Evolutionary conservation across 2,797 vertebrate species (phyloP), one percentile per base, ranked within the genome.

Genomic region (Sus cebifrons): DNA sequence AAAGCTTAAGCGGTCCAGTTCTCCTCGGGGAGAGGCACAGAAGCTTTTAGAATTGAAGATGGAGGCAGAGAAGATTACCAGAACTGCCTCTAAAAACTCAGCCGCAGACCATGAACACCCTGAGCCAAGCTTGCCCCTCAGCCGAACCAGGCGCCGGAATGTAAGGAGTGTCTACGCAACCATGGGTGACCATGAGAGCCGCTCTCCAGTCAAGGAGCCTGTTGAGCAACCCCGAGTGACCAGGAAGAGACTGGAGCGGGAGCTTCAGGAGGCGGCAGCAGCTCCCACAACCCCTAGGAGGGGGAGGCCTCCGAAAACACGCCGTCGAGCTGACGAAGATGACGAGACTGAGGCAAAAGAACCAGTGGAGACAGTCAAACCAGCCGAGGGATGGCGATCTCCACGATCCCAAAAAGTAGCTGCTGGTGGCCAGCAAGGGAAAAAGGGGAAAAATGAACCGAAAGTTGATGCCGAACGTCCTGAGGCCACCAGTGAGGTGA

Each of bases 161-260:
- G 99, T 99, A 18, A 99, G 99, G 96, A 99, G 99, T 0, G 99
- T 99, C 49, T 99, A 99, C 3, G 99, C 99, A 15, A 99, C 99
- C 25, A 99, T 99, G 4, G 99, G 98, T 7, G 99, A 99, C 94
- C 99, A 99, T 0, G 99, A 99, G 18, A 98, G 98, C 21, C 98
- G 98, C 0, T 99, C 99, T 94, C 98, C 98, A 0, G 98, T 98
- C 56, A 99, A 99, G 98, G 99, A 99, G 64, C 97, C 98, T 0
- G 20, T 97, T 3, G 99, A 99, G 97, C 98, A 99, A 15, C 98
- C 99, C 3, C 98, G 99, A 32, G 99, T 99, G 70, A 99, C 99
- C 97, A 99, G 99, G 65, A 99, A 99, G 96, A 99, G 99, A 78
- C 96, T 97, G 71, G 99, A 99, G 86, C 99, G 99, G 98, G 99